Evolutionary conservation across 2,888 invertebrate species (phyloP).

Genomic region (Drosophila cognata): DNA sequence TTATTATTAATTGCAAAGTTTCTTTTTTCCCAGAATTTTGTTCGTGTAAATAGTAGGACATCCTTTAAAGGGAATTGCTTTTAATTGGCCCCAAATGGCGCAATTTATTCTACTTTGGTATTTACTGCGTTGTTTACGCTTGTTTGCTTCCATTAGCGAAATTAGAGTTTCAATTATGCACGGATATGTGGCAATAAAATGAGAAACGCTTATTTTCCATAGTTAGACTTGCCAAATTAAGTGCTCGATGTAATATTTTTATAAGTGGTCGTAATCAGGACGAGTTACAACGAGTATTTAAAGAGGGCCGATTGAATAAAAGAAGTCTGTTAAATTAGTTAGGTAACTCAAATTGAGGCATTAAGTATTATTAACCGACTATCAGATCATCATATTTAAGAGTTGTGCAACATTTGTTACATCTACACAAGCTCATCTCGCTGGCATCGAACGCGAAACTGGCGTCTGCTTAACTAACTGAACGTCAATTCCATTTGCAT

Average conservation of each 20-base stretch:
- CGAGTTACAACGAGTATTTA: not conserved
- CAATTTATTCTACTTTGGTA: not conserved
- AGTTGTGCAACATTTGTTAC: not conserved
- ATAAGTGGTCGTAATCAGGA: not conserved
- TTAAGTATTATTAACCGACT: not conserved
- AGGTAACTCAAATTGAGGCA: not conserved
- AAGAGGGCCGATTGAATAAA: not conserved
- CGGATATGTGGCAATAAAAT: slow-evolving; percentile 5
- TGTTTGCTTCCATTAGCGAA: slow-evolving; percentile 48
- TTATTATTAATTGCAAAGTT: slow-evolving; percentile 42
- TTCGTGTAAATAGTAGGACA: not conserved
- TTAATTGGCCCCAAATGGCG: not conserved
- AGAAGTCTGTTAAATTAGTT: not conserved
- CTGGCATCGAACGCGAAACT: slow-evolving; percentile 10
- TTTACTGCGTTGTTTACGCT: slow-evolving; percentile 20
- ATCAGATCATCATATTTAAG: not conserved
- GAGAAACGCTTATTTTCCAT: slow-evolving; percentile 4
- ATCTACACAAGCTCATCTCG: not conserved
- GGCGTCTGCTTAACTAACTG: slow-evolving; percentile 49
- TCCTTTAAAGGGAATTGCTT: slow-evolving; percentile 13
- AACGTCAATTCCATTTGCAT: slow-evolving; percentile 48
- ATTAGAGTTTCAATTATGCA: slow-evolving; percentile 36
- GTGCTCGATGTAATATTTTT: not conserved
- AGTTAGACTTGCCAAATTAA: not conserved
- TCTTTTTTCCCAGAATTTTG: slow-evolving; percentile 10